Conservation (phyloP, 2,888 invertebrate species). For the Chromoteleia sp. region DNA sequence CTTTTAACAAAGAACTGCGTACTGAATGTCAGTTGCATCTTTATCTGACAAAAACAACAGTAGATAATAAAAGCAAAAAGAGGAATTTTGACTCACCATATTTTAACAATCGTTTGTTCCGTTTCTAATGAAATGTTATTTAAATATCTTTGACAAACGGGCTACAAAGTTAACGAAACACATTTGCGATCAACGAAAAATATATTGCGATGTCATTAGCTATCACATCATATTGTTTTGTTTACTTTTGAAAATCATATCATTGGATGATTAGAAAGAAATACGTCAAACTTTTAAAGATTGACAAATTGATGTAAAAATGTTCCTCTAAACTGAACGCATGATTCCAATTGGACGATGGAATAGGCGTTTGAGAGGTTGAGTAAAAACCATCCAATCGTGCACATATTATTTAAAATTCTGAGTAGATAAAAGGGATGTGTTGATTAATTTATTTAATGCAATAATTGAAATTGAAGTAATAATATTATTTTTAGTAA, state of each 20-base stretch:
- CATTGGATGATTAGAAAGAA: neutral
- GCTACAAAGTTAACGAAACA: conserved; percentile 1
- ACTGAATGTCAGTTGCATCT: neutral
- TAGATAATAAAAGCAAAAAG: conserved; percentile 7
- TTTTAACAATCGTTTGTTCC: conserved; percentile 16
- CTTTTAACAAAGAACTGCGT: neutral
- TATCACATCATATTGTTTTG: neutral
- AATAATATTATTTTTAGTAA: too few species aligned
- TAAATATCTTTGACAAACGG: conserved; percentile 8
- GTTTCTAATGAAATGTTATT: conserved; percentile 13
- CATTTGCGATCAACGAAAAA: conserved; percentile 16
- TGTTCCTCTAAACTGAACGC: neutral
- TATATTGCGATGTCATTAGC: conserved; percentile 2
- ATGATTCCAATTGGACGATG: conserved; percentile 4
- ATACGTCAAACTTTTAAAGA: conserved; percentile 27
- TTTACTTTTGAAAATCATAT: conserved; percentile 18
- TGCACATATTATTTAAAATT: too few species aligned
- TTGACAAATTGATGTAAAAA: conserved; percentile 21
- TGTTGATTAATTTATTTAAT: too few species aligned
- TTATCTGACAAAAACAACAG: conserved; percentile 5
- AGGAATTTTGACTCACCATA: conserved; percentile 33
- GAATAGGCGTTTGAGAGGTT: too few species aligned
- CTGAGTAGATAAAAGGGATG: too few species aligned
- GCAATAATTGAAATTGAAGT: too few species aligned
- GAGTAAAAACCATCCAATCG: too few species aligned